Percentiles rank a stretch among this genome's conserved stretches.
phyloP scores from a whole-genome alignment of 2,113 vertebrate species.

The Peromyscus leucopus region DNA sequence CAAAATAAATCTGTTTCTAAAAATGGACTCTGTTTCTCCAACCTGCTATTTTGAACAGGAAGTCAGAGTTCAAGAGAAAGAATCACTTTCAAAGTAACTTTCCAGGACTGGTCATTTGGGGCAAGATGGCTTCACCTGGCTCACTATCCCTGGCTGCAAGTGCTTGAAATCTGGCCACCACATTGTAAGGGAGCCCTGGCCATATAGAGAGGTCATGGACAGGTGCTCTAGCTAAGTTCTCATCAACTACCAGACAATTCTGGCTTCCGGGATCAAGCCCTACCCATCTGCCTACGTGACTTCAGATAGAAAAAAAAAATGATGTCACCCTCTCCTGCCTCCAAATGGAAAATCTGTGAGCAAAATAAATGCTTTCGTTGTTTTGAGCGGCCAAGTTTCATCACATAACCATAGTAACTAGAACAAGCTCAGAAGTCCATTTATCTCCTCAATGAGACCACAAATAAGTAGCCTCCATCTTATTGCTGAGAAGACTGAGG shows the following conservation, averaged over 20 bases:
- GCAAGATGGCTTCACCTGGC: not conserved
- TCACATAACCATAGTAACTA: not conserved
- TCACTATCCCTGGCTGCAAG: not conserved
- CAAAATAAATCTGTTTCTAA: not conserved
- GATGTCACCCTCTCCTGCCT: not conserved
- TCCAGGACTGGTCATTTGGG: not conserved
- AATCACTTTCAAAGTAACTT: not conserved
- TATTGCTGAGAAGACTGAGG: not conserved
- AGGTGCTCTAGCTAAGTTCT: not conserved
- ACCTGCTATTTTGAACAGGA: not conserved
- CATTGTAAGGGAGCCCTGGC: not conserved
- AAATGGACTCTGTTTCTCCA: not conserved
- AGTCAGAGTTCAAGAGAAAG: not conserved
- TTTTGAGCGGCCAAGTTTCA: not conserved
- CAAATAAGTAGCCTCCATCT: not conserved
- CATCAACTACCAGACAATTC: not conserved
- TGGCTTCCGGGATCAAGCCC: not conserved
- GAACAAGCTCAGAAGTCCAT: not conserved
- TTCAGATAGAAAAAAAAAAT: not conserved
- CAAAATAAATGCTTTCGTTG: conserved; percentile 2
- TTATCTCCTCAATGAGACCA: not conserved
- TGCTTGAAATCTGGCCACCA: not conserved
- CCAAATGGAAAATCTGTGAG: not conserved
- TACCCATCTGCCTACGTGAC: not conserved
- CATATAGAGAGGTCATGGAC: not conserved